Evolutionary conservation across 2,797 vertebrate genomes (phyloP), one percentile per base, ranked within the genome.

Genomic region (Enteromius fasciolatus): DNA sequence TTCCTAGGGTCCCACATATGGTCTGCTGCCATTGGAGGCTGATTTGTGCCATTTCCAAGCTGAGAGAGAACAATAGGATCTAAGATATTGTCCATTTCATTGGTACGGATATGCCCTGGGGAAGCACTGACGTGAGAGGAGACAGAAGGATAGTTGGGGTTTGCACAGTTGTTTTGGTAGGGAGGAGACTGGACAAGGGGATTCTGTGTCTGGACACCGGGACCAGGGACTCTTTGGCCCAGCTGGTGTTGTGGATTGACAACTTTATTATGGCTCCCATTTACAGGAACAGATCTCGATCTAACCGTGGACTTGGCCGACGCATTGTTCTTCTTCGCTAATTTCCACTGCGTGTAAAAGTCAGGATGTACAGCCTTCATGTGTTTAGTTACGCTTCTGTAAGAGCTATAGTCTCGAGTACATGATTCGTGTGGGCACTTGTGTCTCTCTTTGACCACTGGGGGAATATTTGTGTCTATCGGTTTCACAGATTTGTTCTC

Each of bases 321-420:
- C 88, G 91, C 95, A 87, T 96, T 96, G 82, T 93, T 96, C 88
- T 93, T 96, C 69, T 93, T 93, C 9, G 94, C 91, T 80, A 96
- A 88, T 91, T 97, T 98, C 95, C 98, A 98, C 68, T 95, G 92
- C 41, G 95, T 94, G 10, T 98, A 99, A 83, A 98, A 97, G 31
- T 97, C 97, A 25, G 96, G 94, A 86, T 99, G 98, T 50, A 93
- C 92, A 0, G 96, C 93, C 91, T 96, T 99, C 96, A 99, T 98
- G 86, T 99, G 98, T 89, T 99, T 99, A 70, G 95, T 94, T 83
- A 98, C 97, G 89, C 96, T 99, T 86, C 96, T 95, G 20, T 94
- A 94, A 0, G 96, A 97, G 90, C 97, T 97, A 86, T 99, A 99
- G 0, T 96, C 94, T 87, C 97, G 93, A 77, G 94, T 94, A 83